These are phyloP conservation scores for Bos taurus DNA, from an alignment of 2,113 vertebrate species.

Conservation along the genomic window DNA sequence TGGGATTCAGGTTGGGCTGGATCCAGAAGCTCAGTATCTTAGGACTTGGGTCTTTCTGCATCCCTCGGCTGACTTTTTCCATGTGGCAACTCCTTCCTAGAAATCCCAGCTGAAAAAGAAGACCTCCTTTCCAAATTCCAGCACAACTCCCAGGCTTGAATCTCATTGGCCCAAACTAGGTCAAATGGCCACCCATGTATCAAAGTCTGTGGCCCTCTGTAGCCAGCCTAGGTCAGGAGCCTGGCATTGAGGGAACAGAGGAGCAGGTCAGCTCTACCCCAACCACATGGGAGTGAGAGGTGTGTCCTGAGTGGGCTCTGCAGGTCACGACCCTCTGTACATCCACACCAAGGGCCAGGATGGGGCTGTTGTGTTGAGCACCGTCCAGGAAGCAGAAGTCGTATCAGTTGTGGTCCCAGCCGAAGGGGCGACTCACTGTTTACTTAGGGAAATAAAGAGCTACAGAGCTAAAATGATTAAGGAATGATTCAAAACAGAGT, in stretches of 20 bases:
- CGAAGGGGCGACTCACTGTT: background rate
- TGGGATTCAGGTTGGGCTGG: background rate
- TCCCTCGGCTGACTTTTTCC: background rate
- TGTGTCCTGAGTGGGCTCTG: background rate
- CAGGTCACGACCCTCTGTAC: background rate
- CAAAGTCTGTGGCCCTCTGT: background rate
- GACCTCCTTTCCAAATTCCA: background rate
- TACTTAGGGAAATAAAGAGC: background rate
- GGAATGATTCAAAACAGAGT: conserved; percentile 25
- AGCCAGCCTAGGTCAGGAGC: background rate
- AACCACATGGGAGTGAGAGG: background rate
- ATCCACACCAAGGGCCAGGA: background rate
- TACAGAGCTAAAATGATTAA: background rate
- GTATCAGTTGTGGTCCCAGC: background rate
- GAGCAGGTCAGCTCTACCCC: background rate
- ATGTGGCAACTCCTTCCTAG: background rate
- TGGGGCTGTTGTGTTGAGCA: background rate
- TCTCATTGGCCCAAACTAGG: background rate
- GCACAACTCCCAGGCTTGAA: background rate
- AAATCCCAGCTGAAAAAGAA: background rate
- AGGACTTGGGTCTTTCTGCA: background rate
- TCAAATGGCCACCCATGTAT: background rate
- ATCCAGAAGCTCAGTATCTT: background rate
- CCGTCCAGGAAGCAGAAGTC: background rate
- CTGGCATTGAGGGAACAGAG: background rate